A percentile compares a stretch with the other conserved stretches of the same genome.
phyloP scores from a whole-genome alignment of 2,888 invertebrate species.

The Tenthredo mesomela region DNA sequence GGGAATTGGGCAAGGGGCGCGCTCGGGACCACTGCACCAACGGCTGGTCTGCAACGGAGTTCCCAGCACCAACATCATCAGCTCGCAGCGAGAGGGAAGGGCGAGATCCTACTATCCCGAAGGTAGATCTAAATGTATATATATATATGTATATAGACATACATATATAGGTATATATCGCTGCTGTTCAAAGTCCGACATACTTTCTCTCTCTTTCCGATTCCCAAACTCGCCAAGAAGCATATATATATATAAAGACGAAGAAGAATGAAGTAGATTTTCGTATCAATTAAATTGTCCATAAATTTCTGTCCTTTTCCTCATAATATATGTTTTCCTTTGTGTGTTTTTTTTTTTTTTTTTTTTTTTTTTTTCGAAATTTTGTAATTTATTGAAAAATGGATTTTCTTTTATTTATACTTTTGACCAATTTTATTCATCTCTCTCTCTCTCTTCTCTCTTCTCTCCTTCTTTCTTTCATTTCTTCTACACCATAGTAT shows the following conservation, averaged over 20 bases:
- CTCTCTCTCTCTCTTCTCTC: neutral
- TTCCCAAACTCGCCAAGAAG: neutral
- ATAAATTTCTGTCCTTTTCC: neutral
- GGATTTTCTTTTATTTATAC: neutral
- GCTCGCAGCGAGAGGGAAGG: conserved; percentile 53
- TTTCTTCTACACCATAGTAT: neutral
- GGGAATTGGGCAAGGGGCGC: conserved; percentile 68
- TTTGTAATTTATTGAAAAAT: neutral
- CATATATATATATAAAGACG: too few species aligned
- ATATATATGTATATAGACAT: conserved; percentile 11
- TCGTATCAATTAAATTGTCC: neutral
- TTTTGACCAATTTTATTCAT: neutral
- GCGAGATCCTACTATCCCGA: conserved; percentile 48
- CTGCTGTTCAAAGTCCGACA: conserved; percentile 3
- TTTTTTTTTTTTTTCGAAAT: neutral
- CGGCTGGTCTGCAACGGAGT: neutral
- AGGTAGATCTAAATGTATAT: conserved; percentile 39
- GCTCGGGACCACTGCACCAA: conserved; percentile 39
- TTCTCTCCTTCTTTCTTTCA: neutral
- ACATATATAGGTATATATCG: conserved; percentile 13
- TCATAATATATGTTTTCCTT: neutral
- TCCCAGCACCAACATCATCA: neutral
- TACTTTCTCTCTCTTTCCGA: neutral
- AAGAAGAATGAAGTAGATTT: conserved; percentile 46
- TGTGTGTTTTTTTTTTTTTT: neutral